phyloP scores from a whole-genome alignment of 2,797 vertebrate species.

The Neosalanx taihuensis region DNA sequence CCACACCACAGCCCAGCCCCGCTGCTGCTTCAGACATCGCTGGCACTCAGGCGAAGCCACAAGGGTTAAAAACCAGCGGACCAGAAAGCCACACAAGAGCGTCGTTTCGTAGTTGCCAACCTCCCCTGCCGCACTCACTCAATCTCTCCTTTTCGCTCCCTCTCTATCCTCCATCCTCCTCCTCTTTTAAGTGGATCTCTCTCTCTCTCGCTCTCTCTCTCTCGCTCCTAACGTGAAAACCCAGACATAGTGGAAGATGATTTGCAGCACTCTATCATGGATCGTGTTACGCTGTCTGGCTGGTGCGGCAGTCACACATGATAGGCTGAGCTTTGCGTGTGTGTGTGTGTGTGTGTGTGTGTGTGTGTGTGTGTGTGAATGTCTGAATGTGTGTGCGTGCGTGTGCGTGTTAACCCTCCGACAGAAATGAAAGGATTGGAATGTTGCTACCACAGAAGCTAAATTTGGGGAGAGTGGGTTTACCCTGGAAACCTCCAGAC shows the following conservation, averaged over 20 bases:
- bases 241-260: conserved; percentile 72
- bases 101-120: conserved; percentile 60
- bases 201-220: conserved; percentile 61
- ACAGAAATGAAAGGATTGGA: conserved; percentile 51
- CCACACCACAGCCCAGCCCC: conserved; percentile 33
- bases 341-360: conserved; percentile 38
- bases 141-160: conserved; percentile 49
- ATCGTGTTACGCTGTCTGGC: conserved; percentile 83
- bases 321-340: conserved; percentile 84
- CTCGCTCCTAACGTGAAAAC: conserved; percentile 63
- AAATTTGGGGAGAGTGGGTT: conserved; percentile 46
- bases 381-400: not conserved
- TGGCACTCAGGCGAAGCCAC: conserved; percentile 65
- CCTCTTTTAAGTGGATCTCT: conserved; percentile 53
- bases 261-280: conserved; percentile 78
- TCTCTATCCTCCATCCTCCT: conserved; percentile 54
- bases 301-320: conserved; percentile 77
- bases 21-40: conserved; percentile 56
- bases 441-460: conserved; percentile 53
- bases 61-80: conserved; percentile 72
- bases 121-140: conserved; percentile 62
- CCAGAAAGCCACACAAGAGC: conserved; percentile 66
- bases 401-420: conserved; percentile 68
- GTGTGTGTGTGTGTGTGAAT: not conserved
- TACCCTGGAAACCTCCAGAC: conserved; percentile 32